Evolutionary conservation across 2,113 vertebrate species (phyloP).

Genomic region (Charadrius vociferus): DNA sequence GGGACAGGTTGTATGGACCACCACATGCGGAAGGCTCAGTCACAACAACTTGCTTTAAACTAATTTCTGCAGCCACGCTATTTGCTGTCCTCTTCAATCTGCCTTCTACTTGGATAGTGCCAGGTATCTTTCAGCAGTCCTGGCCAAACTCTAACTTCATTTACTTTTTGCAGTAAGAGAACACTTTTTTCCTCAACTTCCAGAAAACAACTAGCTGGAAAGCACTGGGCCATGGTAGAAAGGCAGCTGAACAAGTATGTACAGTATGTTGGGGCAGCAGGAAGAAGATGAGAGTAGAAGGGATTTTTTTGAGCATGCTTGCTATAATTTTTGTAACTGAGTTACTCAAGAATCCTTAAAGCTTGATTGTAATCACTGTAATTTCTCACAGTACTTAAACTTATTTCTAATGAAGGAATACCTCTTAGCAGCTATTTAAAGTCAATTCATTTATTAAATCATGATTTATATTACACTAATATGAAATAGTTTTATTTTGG

Average conservation of each 20-base stretch:
- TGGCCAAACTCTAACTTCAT: neutral
- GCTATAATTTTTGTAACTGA: neutral
- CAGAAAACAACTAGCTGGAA: neutral
- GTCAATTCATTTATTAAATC: conserved; percentile 28
- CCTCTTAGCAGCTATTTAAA: conserved; percentile 12
- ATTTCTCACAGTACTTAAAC: conserved; percentile 45
- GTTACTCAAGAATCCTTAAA: conserved; percentile 16
- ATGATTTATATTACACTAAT: neutral
- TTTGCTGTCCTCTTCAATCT: neutral
- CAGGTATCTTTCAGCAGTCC: neutral
- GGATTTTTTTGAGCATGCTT: neutral
- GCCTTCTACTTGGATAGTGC: neutral
- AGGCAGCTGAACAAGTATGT: neutral
- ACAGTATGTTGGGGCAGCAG: neutral
- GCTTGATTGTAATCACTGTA: neutral
- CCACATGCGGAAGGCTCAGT: neutral
- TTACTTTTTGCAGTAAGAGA: neutral
- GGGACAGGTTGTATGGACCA: neutral
- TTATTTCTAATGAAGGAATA: conserved; percentile 43
- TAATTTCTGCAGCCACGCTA: neutral
- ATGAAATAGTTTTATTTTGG: neutral
- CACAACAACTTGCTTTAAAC: neutral
- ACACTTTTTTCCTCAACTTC: neutral
- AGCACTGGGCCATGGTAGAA: neutral
- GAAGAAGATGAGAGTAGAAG: neutral